Base-by-base conservation (phyloP, 1,140 invertebrate species). In the Zaprionus nigranus region DNA sequence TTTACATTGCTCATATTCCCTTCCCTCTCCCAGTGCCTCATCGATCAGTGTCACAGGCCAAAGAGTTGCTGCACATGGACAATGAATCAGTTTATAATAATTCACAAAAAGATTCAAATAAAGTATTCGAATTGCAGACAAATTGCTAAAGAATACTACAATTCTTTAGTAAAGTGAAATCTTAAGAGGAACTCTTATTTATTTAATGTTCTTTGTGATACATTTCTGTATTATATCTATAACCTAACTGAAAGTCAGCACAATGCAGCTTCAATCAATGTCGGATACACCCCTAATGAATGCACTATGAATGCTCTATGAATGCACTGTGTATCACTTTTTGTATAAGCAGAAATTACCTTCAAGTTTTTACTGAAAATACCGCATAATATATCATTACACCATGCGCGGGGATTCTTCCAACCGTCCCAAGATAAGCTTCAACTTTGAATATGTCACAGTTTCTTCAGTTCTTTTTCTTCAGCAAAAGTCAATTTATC, bases 21-120 rank as follows among this genome's bases (percentile, higher is more conserved):
- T 5, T 24, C 24, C 24, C 24, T 13, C 15, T 17, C 5, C 0
- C 40, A n/a, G 15, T 51, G 46, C 20, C 46, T 22, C 63, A 73
- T 73, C 70, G 38, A 73, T 73, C 64, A 66, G 57, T 58, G 64
- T 66, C 64, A 49, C 11, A 34, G 12, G 5, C 49, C 22, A 24
- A 53, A 7, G 17, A 24, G 9, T 53, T 0, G 22, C 20, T 17
- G 22, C 17, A 7, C 3, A 2, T 22, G 22, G 3, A 53, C 17
- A 22, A 22, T 46, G 36, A 38, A 38, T 46, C 11, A 12, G 7
- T 24, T 13, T 12, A 15, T 54, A 28, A 24, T 28, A 26, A 26
- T 26, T 26, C 22, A 54, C 13, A n/a, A 56, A 28, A 30, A 9
- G n/a, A 46, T 46, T 17, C 40, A 17, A 9, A 46, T 17, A 46